A percentile compares a stretch with the other conserved stretches of the same genome.
Evolutionary conservation across 1,140 invertebrate genomes (phyloP).

Genomic region (Neocloeon triangulifer): DNA sequence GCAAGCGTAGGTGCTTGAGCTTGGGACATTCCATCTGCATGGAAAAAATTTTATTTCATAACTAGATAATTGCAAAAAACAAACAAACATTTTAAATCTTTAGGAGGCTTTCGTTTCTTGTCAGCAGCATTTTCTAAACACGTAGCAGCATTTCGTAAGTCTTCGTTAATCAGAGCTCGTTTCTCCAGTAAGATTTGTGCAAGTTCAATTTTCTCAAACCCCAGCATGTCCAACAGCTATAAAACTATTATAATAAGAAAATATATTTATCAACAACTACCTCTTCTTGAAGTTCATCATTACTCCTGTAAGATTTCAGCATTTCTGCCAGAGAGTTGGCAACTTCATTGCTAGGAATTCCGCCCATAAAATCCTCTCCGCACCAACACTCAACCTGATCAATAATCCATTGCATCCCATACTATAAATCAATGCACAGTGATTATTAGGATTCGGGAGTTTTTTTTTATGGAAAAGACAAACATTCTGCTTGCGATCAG

Average conservation of each 20-base stretch:
- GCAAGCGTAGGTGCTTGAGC: slow-evolving; percentile 28
- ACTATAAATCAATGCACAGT: slow-evolving; percentile 20
- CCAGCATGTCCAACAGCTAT: slow-evolving; percentile 60
- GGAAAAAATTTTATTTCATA: slow-evolving; percentile 12
- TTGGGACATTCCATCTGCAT: slow-evolving; percentile 5
- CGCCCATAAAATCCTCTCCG: slow-evolving; percentile 15
- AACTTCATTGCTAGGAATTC: slow-evolving; percentile 31
- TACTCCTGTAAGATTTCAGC: slow-evolving; percentile 32
- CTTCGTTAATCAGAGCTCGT: slow-evolving; percentile 30
- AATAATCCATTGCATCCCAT: slow-evolving; percentile 27
- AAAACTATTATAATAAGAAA: slow-evolving; percentile 8
- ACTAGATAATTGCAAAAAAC: slow-evolving; percentile 9
- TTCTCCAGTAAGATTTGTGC: slow-evolving; percentile 56
- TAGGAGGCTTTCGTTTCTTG: slow-evolving; percentile 1
- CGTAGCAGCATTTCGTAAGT: slow-evolving; percentile 15
- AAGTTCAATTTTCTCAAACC: slow-evolving; percentile 71
- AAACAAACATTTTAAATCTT: slow-evolving; percentile 8
- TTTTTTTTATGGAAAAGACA: slow-evolving; percentile 7
- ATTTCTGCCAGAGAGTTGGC: slow-evolving; percentile 30
- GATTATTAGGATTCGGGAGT: no score
- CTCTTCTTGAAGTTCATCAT: slow-evolving; percentile 63
- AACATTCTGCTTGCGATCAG: not conserved
- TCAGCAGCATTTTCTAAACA: slow-evolving; percentile 7
- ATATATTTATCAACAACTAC: slow-evolving; percentile 11
- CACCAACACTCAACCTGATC: slow-evolving; percentile 28